These are phyloP conservation scores for Grammomys dolichurus DNA, from an alignment of 2,113 vertebrate genomes.

Conservation along the genomic window DNA sequence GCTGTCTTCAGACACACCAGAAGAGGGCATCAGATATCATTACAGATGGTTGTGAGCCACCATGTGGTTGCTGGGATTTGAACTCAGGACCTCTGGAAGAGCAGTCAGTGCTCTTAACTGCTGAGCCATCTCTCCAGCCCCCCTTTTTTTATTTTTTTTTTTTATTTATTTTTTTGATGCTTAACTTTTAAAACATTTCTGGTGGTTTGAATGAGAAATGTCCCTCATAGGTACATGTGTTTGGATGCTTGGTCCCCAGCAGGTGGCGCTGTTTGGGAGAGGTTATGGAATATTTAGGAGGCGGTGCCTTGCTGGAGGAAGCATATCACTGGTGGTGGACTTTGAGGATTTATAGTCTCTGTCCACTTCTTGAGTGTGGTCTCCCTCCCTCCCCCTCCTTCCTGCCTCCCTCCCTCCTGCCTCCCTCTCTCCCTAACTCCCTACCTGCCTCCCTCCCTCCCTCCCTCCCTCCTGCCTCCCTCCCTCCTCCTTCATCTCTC, in stretches of 20 bases:
- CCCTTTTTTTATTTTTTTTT: too few relatives aligned
- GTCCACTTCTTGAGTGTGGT: neutral
- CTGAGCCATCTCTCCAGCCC: too few relatives aligned
- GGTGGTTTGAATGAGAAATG: neutral
- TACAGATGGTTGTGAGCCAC: too few relatives aligned
- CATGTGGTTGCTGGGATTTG: too few relatives aligned
- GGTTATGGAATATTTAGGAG: neutral
- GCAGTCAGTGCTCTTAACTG: too few relatives aligned
- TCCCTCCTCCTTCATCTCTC: rapidly evolving
- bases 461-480: rapidly evolving
- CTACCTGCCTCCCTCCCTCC: rapidly evolving
- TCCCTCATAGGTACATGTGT: neutral
- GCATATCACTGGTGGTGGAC: neutral
- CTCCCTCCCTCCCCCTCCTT: too few relatives aligned
- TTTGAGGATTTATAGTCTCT: neutral
- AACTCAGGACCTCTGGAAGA: too few relatives aligned
- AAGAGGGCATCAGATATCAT: too few relatives aligned
- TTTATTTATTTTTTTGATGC: too few relatives aligned
- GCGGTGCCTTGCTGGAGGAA: neutral
- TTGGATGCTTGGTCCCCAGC: neutral
- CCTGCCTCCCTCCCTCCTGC: rapidly evolving
- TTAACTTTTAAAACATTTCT: neutral
- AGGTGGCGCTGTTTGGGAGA: neutral
- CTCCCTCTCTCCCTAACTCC: neutral
- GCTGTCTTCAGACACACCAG: too few relatives aligned